phyloP scores from a whole-genome alignment of 1,140 invertebrate genomes.

The Coelopa frigida region DNA sequence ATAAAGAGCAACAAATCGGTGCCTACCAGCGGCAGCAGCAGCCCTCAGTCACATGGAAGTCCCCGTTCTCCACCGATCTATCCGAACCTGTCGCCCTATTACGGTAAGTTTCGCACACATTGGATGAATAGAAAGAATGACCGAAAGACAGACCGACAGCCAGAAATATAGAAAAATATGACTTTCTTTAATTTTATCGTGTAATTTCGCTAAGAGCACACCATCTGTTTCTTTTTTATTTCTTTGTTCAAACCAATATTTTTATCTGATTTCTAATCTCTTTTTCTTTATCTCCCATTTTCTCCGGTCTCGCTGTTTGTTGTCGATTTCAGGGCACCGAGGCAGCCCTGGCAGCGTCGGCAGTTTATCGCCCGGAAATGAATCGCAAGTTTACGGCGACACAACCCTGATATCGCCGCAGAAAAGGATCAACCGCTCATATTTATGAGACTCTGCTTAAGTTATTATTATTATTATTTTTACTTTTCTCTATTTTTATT shows the following conservation, averaged over 20 bases:
- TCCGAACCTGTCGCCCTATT: slow-evolving; percentile 8
- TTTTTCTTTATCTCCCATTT: slow-evolving; percentile 5
- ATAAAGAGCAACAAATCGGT: slow-evolving; percentile 2
- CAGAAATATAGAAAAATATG: too few species aligned
- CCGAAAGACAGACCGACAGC: too few species aligned
- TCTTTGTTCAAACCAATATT: neutral
- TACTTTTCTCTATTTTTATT: slow-evolving; percentile 1
- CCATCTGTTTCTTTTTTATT: neutral
- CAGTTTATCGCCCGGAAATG: slow-evolving; percentile 18
- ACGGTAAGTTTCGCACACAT: too few species aligned
- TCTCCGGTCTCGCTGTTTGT: too few species aligned
- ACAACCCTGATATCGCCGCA: slow-evolving; percentile 18
- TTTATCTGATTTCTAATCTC: slow-evolving; percentile 7
- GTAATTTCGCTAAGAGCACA: too few species aligned
- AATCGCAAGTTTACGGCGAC: slow-evolving; percentile 21
- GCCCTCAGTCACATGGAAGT: neutral
- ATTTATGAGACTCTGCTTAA: slow-evolving; percentile 13
- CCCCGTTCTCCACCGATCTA: neutral
- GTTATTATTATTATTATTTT: slow-evolving; percentile 10
- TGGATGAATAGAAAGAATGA: too few species aligned
- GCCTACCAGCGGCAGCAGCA: neutral
- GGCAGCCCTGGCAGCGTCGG: slow-evolving; percentile 1
- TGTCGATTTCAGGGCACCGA: slow-evolving; percentile 10
- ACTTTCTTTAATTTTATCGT: too few species aligned
- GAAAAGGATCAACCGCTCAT: slow-evolving; percentile 16